Percentiles rank a stretch among this genome's conserved stretches.
Conservation (phyloP, 30 jellyfish, hydroid and myxozoan species). For the Clytia hemisphaerica region DNA sequence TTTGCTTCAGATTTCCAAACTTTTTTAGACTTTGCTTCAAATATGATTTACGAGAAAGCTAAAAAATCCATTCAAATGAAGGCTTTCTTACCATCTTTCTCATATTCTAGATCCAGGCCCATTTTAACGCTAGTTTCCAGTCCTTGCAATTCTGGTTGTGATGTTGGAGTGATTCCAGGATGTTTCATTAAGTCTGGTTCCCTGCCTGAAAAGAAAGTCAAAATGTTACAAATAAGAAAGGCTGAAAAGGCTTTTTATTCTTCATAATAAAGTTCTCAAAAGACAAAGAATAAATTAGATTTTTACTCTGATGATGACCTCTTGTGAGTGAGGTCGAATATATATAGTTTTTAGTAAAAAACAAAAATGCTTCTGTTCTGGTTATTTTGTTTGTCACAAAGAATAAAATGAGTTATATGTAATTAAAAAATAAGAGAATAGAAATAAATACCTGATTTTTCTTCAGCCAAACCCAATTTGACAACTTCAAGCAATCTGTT, state of each 20-base stretch:
- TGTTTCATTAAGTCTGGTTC: constrained; percentile 64
- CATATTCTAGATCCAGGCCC: constrained; percentile 90
- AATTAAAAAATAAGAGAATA: neutral
- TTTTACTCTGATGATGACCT: too few relatives aligned
- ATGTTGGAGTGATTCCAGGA: constrained; percentile 87
- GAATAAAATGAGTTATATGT: neutral
- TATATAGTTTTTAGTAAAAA: too few relatives aligned
- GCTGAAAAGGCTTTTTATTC: too few relatives aligned
- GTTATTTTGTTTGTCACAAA: neutral
- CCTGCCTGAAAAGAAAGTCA: constrained; percentile 35
- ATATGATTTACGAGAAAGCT: too few relatives aligned
- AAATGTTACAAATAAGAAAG: neutral
- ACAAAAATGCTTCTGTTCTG: too few relatives aligned
- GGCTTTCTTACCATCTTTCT: constrained; percentile 85
- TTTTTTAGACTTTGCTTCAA: too few relatives aligned
- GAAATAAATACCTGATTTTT: constrained; percentile 57
- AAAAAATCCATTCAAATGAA: too few relatives aligned
- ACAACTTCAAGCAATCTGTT: constrained; percentile 66
- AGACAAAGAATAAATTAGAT: too few relatives aligned
- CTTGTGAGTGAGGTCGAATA: too few relatives aligned
- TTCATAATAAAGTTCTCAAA: too few relatives aligned
- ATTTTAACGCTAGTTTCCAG: constrained; percentile 23
- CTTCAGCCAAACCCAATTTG: constrained; percentile 74
- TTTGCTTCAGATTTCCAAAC: too few relatives aligned
- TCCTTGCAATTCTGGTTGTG: constrained; percentile 57